Evolutionary conservation across 2,113 vertebrate genomes (phyloP).

Genomic region (Phrynosoma platyrhinos): DNA sequence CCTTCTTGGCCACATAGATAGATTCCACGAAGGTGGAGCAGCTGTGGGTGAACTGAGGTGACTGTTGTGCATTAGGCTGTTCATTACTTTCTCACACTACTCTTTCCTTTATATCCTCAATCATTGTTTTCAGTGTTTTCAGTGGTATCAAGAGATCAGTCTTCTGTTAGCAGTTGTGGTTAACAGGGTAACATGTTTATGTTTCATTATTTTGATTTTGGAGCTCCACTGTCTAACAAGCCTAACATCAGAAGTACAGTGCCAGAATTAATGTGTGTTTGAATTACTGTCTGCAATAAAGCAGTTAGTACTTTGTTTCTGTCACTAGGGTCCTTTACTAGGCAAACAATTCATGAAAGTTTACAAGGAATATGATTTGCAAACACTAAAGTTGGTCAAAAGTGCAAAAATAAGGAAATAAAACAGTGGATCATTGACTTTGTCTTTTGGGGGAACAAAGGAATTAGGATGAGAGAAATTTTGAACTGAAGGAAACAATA

Average conservation of each 20-base stretch:
- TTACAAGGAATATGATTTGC: conserved; percentile 56
- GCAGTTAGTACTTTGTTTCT: conserved; percentile 38
- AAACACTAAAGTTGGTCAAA: conserved; percentile 51
- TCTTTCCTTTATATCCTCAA: conserved; percentile 20
- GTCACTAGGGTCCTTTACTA: conserved; percentile 24
- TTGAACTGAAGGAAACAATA: conserved; percentile 59
- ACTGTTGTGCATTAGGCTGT: not conserved
- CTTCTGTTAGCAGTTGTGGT: conserved; percentile 18
- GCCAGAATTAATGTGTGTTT: conserved; percentile 30
- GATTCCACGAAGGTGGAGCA: not conserved
- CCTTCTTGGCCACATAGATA: not conserved
- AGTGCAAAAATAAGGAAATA: conserved; percentile 63
- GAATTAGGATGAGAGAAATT: not conserved
- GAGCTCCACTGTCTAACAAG: not conserved
- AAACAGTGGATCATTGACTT: conserved; percentile 64
- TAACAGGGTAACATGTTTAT: conserved; percentile 12
- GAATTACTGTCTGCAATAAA: conserved; percentile 33
- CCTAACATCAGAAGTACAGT: conserved; percentile 7
- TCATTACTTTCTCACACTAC: not conserved
- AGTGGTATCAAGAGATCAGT: conserved; percentile 20
- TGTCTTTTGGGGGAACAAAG: conserved; percentile 34
- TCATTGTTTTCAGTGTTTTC: conserved; percentile 20
- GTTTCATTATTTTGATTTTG: conserved; percentile 38
- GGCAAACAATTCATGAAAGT: conserved; percentile 43
- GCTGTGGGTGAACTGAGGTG: not conserved